A percentile compares a stretch with the other conserved stretches of the same genome.
Evolutionary conservation across 2,113 vertebrate species (phyloP).

Genomic region (Daphoenositta chrysoptera): DNA sequence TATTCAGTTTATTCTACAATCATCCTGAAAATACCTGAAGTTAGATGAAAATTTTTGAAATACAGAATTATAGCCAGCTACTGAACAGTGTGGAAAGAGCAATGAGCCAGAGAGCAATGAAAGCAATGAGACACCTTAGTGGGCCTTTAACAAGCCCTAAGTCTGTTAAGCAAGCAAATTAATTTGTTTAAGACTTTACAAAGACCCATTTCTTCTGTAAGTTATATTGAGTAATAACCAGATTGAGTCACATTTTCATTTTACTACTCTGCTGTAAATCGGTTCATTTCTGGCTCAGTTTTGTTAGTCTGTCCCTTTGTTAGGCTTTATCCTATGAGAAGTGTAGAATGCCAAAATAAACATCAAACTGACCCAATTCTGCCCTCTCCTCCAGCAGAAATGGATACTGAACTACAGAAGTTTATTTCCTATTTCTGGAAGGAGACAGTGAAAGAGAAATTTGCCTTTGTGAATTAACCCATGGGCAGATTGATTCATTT

Average conservation of each 20-base stretch:
- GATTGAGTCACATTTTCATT: slow-evolving; percentile 3
- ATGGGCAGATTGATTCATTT: slow-evolving; percentile 26
- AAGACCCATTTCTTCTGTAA: slow-evolving; percentile 31
- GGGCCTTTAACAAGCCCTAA: slow-evolving; percentile 4
- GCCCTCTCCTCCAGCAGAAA: not conserved
- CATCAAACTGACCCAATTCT: not conserved
- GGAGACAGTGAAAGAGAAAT: not conserved
- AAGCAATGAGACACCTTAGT: not conserved
- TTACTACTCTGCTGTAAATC: not conserved
- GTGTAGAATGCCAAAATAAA: not conserved
- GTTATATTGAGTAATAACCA: not conserved
- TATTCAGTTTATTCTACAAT: not conserved
- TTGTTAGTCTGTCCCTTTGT: not conserved
- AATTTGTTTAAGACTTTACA: slow-evolving; percentile 33
- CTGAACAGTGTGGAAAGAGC: not conserved
- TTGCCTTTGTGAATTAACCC: slow-evolving; percentile 35
- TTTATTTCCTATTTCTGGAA: slow-evolving; percentile 1
- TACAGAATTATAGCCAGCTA: not conserved
- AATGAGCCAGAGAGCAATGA: slow-evolving; percentile 10
- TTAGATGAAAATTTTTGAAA: not conserved
- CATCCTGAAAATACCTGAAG: not conserved
- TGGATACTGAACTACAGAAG: not conserved
- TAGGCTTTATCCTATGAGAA: not conserved
- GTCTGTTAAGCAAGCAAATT: slow-evolving; percentile 32
- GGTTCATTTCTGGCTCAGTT: slow-evolving; percentile 16